A percentile compares a stretch with the other conserved stretches of the same genome.
These are phyloP conservation scores for Eristalinus aeneus DNA, from an alignment of 2,888 invertebrate species.

Conservation along the genomic window DNA sequence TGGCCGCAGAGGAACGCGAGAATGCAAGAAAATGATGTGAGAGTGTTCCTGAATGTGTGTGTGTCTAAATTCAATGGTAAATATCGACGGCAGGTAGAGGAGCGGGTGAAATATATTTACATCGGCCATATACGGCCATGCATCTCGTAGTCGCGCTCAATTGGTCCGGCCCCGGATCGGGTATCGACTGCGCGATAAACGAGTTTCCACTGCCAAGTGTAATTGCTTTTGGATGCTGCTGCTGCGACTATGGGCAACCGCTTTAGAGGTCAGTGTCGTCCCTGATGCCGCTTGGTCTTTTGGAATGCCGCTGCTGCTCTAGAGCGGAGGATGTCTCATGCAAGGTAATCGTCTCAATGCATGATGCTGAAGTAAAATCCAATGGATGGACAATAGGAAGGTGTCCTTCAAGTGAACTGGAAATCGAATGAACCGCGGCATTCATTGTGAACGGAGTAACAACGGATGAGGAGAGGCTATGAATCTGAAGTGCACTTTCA, in stretches of 20 bases:
- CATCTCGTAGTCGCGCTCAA: slow-evolving; percentile 32
- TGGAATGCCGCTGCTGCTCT: not conserved
- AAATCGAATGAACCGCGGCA: not conserved
- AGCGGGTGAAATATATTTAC: slow-evolving; percentile 53
- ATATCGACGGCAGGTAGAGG: slow-evolving; percentile 5
- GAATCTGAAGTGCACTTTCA: not conserved
- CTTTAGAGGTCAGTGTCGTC: slow-evolving; percentile 47
- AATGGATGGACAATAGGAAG: not conserved
- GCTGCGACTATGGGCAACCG: not conserved
- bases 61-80: not conserved
- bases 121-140: slow-evolving; percentile 59
- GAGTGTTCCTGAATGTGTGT: slow-evolving; percentile 18
- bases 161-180: slow-evolving; percentile 20
- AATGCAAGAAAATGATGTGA: slow-evolving; percentile 27
- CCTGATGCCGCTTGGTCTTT: not conserved
- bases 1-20: not conserved
- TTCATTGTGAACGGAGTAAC: not conserved
- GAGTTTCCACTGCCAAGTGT: slow-evolving; percentile 25
- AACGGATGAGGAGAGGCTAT: not conserved
- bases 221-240: slow-evolving; percentile 28
- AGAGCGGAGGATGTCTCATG: not conserved
- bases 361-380: not conserved
- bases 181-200: slow-evolving; percentile 55
- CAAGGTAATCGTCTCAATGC: too few species aligned
- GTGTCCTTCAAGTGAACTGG: not conserved